Base-by-base conservation (phyloP, 2,113 vertebrate species). In the Limnothrissa miodon region DNA sequence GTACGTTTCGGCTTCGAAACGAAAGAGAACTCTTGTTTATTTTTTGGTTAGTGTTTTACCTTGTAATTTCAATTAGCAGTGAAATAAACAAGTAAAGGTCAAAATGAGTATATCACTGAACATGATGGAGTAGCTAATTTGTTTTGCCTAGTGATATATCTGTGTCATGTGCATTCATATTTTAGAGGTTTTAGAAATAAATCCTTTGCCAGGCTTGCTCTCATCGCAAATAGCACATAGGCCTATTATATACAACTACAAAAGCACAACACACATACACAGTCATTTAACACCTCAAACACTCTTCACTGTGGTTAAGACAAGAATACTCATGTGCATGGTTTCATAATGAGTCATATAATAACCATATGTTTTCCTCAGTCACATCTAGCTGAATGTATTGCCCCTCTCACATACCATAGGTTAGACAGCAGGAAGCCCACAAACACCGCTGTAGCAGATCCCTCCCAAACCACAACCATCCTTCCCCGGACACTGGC, bases 311-410 rank as follows among this genome's bases (percentile, higher is more conserved):
- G 66, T 74, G 29, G 66, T 33, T 74, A 33, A 74, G 66, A 33
- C 66, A 36, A 74, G 66, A 74, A 74, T 74, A 74, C 66, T 74
- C 33, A 36, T 36, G 66, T 74, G 66, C 13, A 33, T 33, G 66
- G 66, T 74, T 36, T 39, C 66, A 74, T 74, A 39, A 74, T 74
- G 66, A 74, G 29, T 74, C 66, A 74, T 74, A 29, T 74, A 74
- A n/a, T n/a, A 74, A 39, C 10, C 33, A 36, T 74, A 74, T 13
- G 66, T 39, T 74, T 74, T 74, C 36, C 13, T 74, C 66, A 74
- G 66, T 74, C 66, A 74, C 29, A 36, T 74, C 33, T 33, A 15
- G 66, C 5, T 36, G 29, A 74, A 17, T 74, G 66, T 11, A 33
- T n/a, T n/a, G n/a, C n/a, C n/a, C 29, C 33, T 17, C 62, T 36